Evolutionary conservation across 2,888 invertebrate species (phyloP), one percentile per base, ranked within the genome.

Genomic region (Heliconius ismenius): DNA sequence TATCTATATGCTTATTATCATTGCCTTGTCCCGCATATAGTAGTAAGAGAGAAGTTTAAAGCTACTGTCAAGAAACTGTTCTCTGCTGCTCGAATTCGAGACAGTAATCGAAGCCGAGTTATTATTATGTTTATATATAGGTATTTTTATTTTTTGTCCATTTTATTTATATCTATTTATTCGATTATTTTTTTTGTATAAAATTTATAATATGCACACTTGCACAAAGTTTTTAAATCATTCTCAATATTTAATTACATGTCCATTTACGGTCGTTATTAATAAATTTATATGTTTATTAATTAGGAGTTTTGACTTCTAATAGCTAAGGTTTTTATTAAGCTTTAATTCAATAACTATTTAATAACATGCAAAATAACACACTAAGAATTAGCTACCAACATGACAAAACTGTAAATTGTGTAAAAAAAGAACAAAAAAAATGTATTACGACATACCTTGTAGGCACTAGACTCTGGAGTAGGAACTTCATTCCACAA

Each of bases 401-500:
- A 60, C 58, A 58, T 58, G 11, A 36, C 13, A 39, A 67, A 67
- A 24, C 67, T 39, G 39, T 67, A 67, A 39, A 24, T 39, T 39
- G 13, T 13, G 39, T n/a, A n/a, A 65, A 36, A 24, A 58, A 21
- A n/a, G 21, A 9, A n/a, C 21, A n/a, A 60, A 60, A 62, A 39
- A 67, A 24, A 39, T 39, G n/a, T 67, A 67, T 67, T 67, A 67
- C 67, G 13, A 65, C 67, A 67, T 69, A 69, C 69, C 21, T 36
- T 36, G 3, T 58, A 58, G 58, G 10, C 21, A 58, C 58, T 58
- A 21, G 49, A 49, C 18, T 49, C 49, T 58, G 58, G 36, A 72
- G 63, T 24, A 39, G 73, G 63, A 73, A 49, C 68, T 28, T 54
- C 49, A 70, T 75, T 70, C 60, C 68, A 72, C 58, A 65, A 72